Evolutionary conservation across 2,888 invertebrate genomes (phyloP).

Genomic region (Drosophila maculinotata): DNA sequence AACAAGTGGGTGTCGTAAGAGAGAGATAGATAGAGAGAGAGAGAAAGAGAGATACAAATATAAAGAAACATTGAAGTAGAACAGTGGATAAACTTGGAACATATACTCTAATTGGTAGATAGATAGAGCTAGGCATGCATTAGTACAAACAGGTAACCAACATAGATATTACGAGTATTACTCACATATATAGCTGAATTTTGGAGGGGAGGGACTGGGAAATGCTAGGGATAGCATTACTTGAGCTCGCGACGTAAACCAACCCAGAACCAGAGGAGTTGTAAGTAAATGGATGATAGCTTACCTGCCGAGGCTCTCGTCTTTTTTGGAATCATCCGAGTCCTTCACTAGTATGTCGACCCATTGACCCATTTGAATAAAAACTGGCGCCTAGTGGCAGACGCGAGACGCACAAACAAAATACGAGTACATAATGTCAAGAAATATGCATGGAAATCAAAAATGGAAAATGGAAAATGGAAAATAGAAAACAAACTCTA

Average conservation of each 20-base stretch:
- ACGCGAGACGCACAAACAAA: constrained; percentile 59
- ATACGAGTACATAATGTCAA: constrained; percentile 64
- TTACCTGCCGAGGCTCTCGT: constrained; percentile 97
- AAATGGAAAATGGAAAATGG: constrained; percentile 45
- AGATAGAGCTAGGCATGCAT: constrained; percentile 44
- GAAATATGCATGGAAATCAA: constrained; percentile 63
- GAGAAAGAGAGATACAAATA: constrained; percentile 27
- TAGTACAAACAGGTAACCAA: constrained; percentile 17
- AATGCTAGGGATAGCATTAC: constrained; percentile 14
- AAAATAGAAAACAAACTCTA: constrained; percentile 49
- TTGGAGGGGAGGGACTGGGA: background rate
- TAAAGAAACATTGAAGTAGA: constrained; percentile 13
- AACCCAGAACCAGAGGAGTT: constrained; percentile 12
- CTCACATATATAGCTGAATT: constrained; percentile 50
- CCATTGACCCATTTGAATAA: constrained; percentile 84
- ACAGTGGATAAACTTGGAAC: constrained; percentile 8
- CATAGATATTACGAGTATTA: constrained; percentile 42
- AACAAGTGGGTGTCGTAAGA: constrained; percentile 59
- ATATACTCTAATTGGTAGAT: constrained; percentile 4
- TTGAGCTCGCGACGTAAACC: constrained; percentile 24
- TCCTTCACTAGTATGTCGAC: constrained; percentile 91
- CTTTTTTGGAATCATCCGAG: constrained; percentile 95
- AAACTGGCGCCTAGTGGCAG: constrained; percentile 83
- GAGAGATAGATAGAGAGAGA: constrained; percentile 29
- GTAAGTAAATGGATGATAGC: constrained; percentile 62